Percentiles rank a stretch among this genome's conserved stretches.
Conservation (phyloP, 1,140 invertebrate genomes). For the Formica selysi region DNA sequence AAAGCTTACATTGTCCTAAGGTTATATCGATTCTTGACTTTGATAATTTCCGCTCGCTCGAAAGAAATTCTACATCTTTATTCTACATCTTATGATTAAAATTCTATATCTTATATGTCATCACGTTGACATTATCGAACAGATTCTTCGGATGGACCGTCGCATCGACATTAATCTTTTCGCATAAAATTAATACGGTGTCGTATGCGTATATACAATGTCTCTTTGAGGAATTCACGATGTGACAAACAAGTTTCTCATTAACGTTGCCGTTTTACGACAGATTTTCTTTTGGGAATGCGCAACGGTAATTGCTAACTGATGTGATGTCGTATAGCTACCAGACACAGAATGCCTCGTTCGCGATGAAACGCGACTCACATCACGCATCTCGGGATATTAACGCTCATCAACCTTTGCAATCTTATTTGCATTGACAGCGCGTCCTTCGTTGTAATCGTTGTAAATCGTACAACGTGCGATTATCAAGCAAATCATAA, state of each 20-base stretch:
- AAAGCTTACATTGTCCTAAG: background rate
- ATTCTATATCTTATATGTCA: background rate
- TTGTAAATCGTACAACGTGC: background rate
- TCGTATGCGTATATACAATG: background rate
- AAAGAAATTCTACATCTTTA: background rate
- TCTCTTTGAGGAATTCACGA: background rate
- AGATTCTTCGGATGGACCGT: background rate
- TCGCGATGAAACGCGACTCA: slow-evolving; percentile 7
- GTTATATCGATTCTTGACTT: background rate
- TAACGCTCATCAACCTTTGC: background rate
- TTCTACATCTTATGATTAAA: background rate
- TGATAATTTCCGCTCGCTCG: background rate
- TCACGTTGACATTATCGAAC: background rate
- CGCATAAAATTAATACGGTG: slow-evolving; percentile 2
- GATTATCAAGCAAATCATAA: background rate
- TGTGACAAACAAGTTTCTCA: slow-evolving; percentile 46
- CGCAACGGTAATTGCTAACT: slow-evolving; percentile 33
- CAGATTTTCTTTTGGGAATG: background rate
- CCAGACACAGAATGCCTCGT: slow-evolving; percentile 7
- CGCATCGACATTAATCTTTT: background rate
- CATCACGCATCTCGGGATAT: background rate
- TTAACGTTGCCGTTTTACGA: slow-evolving; percentile 46
- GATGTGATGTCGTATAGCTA: slow-evolving; percentile 19
- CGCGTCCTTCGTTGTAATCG: background rate
- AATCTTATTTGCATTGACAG: background rate